These are phyloP conservation scores for Phalera bucephala DNA, from an alignment of 2,888 invertebrate species.

Conservation along the genomic window DNA sequence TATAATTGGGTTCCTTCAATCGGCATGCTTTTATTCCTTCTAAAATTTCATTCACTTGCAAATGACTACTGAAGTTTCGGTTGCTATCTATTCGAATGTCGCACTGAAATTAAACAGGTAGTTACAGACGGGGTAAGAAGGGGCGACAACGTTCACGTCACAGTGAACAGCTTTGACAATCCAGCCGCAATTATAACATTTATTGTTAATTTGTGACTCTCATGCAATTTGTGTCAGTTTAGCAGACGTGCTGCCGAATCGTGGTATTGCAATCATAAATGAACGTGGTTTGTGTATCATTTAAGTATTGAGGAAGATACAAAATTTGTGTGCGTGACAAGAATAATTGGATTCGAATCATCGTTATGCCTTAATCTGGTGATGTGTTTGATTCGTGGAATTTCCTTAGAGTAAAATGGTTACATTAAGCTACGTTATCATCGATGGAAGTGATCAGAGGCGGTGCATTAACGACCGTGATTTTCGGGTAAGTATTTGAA, in stretches of 20 bases:
- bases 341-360: conserved; percentile 34
- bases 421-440: conserved; percentile 63
- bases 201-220: conserved; percentile 53
- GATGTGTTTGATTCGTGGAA: conserved; percentile 76
- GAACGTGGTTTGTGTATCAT: conserved; percentile 48
- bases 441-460: conserved; percentile 70
- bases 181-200: conserved; percentile 32
- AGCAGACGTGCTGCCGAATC: conserved; percentile 56
- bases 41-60: conserved; percentile 61
- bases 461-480: conserved; percentile 79
- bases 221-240: conserved; percentile 72
- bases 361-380: conserved; percentile 35
- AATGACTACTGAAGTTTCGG: conserved; percentile 41
- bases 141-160: no score
- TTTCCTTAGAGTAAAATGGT: conserved; percentile 68
- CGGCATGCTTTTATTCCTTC: conserved; percentile 65
- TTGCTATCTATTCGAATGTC: conserved; percentile 29
- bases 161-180: conserved; percentile 33
- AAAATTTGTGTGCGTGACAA: conserved; percentile 52
- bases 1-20: conserved; percentile 56
- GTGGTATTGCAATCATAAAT: conserved; percentile 53
- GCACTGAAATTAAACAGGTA: conserved; percentile 40
- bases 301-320: conserved; percentile 47
- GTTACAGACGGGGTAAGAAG: conserved; percentile 26
- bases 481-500: conserved; percentile 67